Evolutionary conservation across 1,140 invertebrate species (phyloP), one percentile per base, ranked within the genome.

Genomic region (Adoxophyes honmai): DNA sequence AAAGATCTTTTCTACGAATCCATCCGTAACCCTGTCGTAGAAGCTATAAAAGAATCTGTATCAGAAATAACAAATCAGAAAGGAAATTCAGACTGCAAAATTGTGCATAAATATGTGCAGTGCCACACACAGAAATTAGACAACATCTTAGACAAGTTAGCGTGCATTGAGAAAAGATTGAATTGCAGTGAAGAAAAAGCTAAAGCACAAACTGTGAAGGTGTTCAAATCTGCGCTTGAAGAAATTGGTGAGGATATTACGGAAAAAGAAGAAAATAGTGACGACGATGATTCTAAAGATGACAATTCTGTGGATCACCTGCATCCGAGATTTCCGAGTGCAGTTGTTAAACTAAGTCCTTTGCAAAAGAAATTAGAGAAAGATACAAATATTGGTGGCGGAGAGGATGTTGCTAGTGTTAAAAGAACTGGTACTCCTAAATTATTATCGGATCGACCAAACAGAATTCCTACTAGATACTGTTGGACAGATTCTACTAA

Each of bases 401-500:
- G 77, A 1, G 82, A 81, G 60, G 67, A 75, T 18, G n/a, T 68
- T 16, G 36, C 61, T 39, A 21, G 8, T 33, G 9, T 63, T 51
- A 52, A 37, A 1, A 57, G 55, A 3, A 10, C 21, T 28, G 21
- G 60, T 53, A 9, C 66, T 61, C 36, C 11, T 69, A 36, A 53
- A 9, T 15, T 72, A 4, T 71, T 68, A 54, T 61, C 65, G 9
- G 73, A 78, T 18, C 62, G 61, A 18, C 67, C 69, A 0, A 73
- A 71, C 13, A 72, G 73, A 51, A 66, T 79, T 10, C 81, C 81
- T 5, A 65, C 81, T 15, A 76, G 81, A 52, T 87, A 79, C 59
- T 84, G 81, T 57, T 86, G 83, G 83, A 86, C 83, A 5, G 83
- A 84, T 52, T 59, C 68, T 9, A 62, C 44, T 33, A 62, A 44